These are phyloP conservation scores for Cheilosia vulpina DNA, from an alignment of 2,888 invertebrate genomes.

Conservation along the genomic window DNA sequence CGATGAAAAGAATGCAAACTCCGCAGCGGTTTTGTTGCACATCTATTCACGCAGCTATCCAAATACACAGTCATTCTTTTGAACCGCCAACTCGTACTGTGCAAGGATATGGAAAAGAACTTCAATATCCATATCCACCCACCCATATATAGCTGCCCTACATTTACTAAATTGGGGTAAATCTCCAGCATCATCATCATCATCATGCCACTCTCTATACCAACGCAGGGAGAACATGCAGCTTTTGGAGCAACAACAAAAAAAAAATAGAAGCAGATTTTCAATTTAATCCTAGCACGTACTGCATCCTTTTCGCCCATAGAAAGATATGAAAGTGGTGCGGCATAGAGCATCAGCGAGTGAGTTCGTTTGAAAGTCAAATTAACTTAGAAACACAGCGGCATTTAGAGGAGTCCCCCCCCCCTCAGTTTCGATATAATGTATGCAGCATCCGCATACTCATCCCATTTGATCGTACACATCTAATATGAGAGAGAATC, in stretches of 20 bases:
- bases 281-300: constrained; percentile 75
- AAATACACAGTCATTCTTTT: constrained; percentile 59
- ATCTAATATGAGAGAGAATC: constrained; percentile 49
- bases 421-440: background rate
- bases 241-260: constrained; percentile 8
- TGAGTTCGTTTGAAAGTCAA: constrained; percentile 69
- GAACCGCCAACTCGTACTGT: constrained; percentile 40
- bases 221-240: constrained; percentile 31
- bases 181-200: constrained; percentile 35
- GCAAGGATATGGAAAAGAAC: constrained; percentile 1
- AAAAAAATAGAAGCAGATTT: constrained; percentile 50
- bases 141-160: constrained; percentile 51
- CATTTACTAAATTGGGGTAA: constrained; percentile 74
- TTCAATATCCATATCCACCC: constrained; percentile 17
- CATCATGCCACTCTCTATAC: constrained; percentile 11
- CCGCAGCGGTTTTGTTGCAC: constrained; percentile 55
- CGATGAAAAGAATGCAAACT: constrained; percentile 37
- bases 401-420: constrained; percentile 50
- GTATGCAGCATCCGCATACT: constrained; percentile 36
- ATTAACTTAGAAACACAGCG: constrained; percentile 74
- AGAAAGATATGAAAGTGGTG: constrained; percentile 15
- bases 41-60: constrained; percentile 71
- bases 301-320: constrained; percentile 64
- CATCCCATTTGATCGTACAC: constrained; percentile 70
- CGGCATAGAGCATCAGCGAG: constrained; percentile 28